phyloP scores from a whole-genome alignment of 2,797 vertebrate species.

The Nothura maculosa region DNA sequence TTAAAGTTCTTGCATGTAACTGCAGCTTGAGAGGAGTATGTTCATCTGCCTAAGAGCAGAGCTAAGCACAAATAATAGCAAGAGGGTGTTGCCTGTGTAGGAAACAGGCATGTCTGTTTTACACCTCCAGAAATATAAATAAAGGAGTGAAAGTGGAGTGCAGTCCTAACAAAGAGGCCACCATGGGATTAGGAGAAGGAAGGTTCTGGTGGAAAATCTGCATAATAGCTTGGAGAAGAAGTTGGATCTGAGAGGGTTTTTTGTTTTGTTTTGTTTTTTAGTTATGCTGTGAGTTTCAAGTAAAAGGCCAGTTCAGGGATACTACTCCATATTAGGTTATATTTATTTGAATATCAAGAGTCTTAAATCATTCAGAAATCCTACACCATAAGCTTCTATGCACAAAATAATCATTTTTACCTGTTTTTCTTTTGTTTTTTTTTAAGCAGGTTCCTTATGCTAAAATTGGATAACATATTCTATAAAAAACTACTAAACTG shows the following conservation, averaged over 20 bases:
- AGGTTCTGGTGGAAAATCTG: slow-evolving; percentile 5
- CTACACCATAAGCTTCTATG: not conserved
- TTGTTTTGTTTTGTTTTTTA: not conserved
- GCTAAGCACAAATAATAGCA: not conserved
- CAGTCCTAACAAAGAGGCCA: not conserved
- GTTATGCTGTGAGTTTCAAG: not conserved
- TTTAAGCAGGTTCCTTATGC: not conserved
- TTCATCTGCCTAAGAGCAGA: not conserved
- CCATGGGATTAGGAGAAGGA: not conserved
- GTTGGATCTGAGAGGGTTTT: not conserved
- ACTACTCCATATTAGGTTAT: not conserved
- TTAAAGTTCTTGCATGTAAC: not conserved
- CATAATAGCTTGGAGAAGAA: not conserved
- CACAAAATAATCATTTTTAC: not conserved
- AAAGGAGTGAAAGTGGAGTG: not conserved
- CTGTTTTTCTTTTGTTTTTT: not conserved
- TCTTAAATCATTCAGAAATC: not conserved
- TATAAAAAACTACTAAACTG: not conserved
- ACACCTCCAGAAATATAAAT: not conserved
- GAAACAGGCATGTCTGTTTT: not conserved
- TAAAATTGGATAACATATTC: not conserved
- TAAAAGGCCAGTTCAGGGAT: not conserved
- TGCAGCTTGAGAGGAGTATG: not conserved
- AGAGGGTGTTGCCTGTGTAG: not conserved
- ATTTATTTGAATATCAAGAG: not conserved